phyloP scores from a whole-genome alignment of 2,888 invertebrate genomes.

The Rhorus exstirpatorius region DNA sequence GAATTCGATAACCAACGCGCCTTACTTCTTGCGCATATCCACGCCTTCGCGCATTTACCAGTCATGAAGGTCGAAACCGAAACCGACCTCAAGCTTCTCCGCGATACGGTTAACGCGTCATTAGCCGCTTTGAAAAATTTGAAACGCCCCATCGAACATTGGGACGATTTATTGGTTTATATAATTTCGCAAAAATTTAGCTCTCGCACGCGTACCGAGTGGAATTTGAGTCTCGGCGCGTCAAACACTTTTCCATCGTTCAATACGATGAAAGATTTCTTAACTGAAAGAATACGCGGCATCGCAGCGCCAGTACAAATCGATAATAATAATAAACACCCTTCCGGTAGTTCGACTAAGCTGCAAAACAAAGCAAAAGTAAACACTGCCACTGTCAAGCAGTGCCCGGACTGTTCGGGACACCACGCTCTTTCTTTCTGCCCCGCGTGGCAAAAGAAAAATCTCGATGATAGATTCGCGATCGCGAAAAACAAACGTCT shows the following conservation, averaged over 20 bases:
- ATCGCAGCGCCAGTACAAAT: not conserved
- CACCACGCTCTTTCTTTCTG: constrained; percentile 13
- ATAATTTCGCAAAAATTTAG: constrained; percentile 13
- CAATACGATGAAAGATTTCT: not conserved
- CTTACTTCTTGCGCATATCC: constrained; percentile 5
- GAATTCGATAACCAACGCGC: constrained; percentile 27
- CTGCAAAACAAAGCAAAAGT: constrained; percentile 9
- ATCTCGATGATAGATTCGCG: constrained; percentile 3
- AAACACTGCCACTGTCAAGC: not conserved
- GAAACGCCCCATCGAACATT: constrained; percentile 24
- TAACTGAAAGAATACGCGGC: constrained; percentile 9
- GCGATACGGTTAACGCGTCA: constrained; percentile 16
- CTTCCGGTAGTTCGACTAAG: not conserved
- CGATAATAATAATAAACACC: not conserved
- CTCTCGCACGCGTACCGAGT: constrained; percentile 24
- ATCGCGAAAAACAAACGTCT: constrained; percentile 7
- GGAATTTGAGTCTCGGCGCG: constrained; percentile 14
- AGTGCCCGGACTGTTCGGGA: constrained; percentile 24
- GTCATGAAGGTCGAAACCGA: constrained; percentile 16
- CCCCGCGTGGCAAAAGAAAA: constrained; percentile 5
- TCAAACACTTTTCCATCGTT: constrained; percentile 4
- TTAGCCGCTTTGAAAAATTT: constrained; percentile 32
- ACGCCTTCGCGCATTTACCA: constrained; percentile 23
- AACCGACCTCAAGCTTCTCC: constrained; percentile 13
- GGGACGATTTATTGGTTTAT: constrained; percentile 42